Conservation (phyloP, 1,140 invertebrate genomes). For the Drosophila orena region DNA sequence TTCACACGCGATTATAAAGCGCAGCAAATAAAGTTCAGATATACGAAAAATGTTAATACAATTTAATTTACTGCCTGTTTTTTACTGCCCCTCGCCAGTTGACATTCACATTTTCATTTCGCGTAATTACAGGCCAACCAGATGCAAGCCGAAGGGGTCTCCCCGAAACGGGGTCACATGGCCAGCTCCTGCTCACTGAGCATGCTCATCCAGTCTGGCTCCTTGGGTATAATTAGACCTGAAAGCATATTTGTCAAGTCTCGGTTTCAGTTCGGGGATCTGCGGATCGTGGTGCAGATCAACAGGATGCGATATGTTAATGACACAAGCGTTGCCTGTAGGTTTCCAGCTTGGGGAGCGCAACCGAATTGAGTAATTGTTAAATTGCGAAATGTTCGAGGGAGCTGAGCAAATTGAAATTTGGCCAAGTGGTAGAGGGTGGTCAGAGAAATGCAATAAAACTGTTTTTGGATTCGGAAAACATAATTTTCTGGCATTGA, state of each 20-base stretch:
- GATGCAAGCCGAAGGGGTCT: conserved; percentile 27
- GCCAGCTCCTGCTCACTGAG: conserved; percentile 51
- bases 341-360: conserved; percentile 35
- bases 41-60: conserved; percentile 73
- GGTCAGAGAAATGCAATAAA: neutral
- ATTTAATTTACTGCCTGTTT: conserved; percentile 76
- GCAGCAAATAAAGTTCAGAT: conserved; percentile 28
- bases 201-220: conserved; percentile 52
- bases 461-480: too few species aligned
- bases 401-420: conserved; percentile 19
- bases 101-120: conserved; percentile 77
- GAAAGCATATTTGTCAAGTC: conserved; percentile 82
- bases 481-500: too few species aligned
- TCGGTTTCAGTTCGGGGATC: conserved; percentile 27
- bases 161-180: conserved; percentile 63
- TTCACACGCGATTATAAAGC: conserved; percentile 65
- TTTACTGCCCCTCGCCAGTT: conserved; percentile 45
- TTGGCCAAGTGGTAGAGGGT: neutral
- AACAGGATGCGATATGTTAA: conserved; percentile 79
- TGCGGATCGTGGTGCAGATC: conserved; percentile 50
- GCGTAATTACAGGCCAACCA: conserved; percentile 64
- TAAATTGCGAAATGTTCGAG: conserved; percentile 14
- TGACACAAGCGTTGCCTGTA: conserved; percentile 54
- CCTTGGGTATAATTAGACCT: conserved; percentile 72
- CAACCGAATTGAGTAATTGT: conserved; percentile 69